A percentile compares a stretch with the other conserved stretches of the same genome.
phyloP scores from a whole-genome alignment of 2,797 vertebrate genomes.

The Fratercula arctica region DNA sequence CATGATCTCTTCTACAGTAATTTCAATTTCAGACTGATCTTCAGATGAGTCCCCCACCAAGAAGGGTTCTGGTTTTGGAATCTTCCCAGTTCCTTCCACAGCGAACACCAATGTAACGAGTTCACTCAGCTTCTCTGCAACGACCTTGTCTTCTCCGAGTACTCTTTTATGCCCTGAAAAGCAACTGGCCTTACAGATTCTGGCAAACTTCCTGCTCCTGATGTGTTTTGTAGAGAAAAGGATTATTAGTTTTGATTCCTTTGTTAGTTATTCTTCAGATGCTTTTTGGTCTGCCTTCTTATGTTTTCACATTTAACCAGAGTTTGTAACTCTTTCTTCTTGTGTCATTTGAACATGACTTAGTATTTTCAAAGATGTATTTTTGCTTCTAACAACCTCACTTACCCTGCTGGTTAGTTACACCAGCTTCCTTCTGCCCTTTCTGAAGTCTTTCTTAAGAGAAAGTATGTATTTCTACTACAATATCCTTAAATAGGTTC shows the following conservation, averaged over 20 bases:
- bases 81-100: constrained; percentile 7
- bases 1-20: constrained; percentile 16
- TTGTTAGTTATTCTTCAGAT: constrained; percentile 17
- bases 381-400: constrained; percentile 27
- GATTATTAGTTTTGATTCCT: constrained; percentile 28
- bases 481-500: neutral
- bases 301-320: constrained; percentile 40
- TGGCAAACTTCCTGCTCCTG: neutral
- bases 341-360: constrained; percentile 5
- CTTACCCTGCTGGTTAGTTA: neutral
- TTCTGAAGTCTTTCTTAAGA: constrained; percentile 1
- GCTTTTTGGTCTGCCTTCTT: neutral
- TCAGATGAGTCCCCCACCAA: neutral
- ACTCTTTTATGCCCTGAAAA: constrained; percentile 3
- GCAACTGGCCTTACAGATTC: neutral
- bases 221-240: constrained; percentile 14
- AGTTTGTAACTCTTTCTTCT: constrained; percentile 8
- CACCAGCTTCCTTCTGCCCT: neutral
- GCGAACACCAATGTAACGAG: neutral
- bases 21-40: constrained; percentile 37
- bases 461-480: neutral
- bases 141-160: neutral
- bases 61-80: constrained; percentile 15
- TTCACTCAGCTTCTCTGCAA: neutral
- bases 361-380: constrained; percentile 4